A percentile compares a stretch with the other conserved stretches of the same genome.
These are phyloP conservation scores for Saxidomus purpurata DNA, from an alignment of 1,140 invertebrate species.

Conservation along the genomic window DNA sequence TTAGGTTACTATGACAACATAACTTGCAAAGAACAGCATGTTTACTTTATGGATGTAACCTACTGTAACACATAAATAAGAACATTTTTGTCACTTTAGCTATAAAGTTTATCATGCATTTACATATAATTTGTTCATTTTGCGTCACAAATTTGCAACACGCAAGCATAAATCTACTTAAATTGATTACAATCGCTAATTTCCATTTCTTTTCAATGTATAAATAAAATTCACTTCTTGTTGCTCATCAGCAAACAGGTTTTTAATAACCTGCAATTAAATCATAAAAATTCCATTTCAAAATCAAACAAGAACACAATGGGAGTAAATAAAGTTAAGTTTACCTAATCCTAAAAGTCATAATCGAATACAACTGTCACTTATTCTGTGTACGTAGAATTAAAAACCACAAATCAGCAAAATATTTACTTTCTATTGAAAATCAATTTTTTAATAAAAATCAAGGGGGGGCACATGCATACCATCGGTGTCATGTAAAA, in stretches of 20 bases:
- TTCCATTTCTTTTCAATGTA: not conserved
- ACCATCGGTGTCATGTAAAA: not conserved
- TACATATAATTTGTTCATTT: too few species aligned
- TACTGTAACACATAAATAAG: too few species aligned
- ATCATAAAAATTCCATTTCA: constrained; percentile 34
- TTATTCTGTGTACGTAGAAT: not conserved
- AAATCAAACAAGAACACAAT: constrained; percentile 9
- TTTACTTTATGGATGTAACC: too few species aligned
- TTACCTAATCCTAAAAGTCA: not conserved
- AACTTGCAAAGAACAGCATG: too few species aligned
- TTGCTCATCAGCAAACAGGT: not conserved
- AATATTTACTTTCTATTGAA: constrained; percentile 29
- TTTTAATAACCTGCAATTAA: not conserved
- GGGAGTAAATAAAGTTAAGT: not conserved
- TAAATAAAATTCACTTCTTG: not conserved
- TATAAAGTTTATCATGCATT: too few species aligned
- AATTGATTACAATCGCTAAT: not conserved
- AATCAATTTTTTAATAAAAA: constrained; percentile 35
- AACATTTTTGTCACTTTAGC: too few species aligned
- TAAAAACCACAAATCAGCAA: not conserved
- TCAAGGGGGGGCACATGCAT: not conserved
- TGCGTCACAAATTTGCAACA: too few species aligned
- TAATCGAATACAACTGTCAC: not conserved
- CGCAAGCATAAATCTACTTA: too few species aligned
- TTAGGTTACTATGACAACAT: too few species aligned